These are phyloP conservation scores for Antechinus flavipes DNA, from an alignment of 2,113 vertebrate genomes.

Conservation along the genomic window DNA sequence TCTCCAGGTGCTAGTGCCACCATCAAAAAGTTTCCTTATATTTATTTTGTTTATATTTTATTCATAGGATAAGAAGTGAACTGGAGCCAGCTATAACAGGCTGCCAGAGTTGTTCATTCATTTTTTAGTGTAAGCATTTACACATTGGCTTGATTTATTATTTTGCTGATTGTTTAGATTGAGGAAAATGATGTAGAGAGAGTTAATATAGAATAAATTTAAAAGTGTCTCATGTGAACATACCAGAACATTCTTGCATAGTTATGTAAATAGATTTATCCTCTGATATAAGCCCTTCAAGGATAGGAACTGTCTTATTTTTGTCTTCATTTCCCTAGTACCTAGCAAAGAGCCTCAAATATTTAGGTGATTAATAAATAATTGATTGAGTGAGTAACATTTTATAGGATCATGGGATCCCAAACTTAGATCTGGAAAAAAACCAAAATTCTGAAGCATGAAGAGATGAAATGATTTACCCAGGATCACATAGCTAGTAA, in stretches of 20 bases:
- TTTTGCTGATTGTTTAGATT: not conserved
- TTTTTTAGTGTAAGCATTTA: not conserved
- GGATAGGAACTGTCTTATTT: not conserved
- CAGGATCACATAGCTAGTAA: not conserved
- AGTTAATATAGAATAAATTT: not conserved
- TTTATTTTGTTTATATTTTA: not conserved
- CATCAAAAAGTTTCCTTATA: not conserved
- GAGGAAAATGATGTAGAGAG: not conserved
- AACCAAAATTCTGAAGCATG: not conserved
- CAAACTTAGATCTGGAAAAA: not conserved
- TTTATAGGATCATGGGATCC: not conserved
- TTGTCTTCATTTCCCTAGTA: not conserved
- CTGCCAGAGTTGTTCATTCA: not conserved
- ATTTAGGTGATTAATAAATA: not conserved
- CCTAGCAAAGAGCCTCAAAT: not conserved
- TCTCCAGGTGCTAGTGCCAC: not conserved
- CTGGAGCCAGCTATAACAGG: not conserved
- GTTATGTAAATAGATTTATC: not conserved
- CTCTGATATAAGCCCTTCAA: not conserved
- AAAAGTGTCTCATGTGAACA: not conserved
- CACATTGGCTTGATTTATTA: not conserved
- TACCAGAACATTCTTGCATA: not conserved
- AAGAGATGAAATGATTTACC: not conserved
- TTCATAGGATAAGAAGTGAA: not conserved
- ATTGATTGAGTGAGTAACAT: not conserved